Evolutionary conservation across 2,113 vertebrate species (phyloP).

Genomic region (Amblyornis subalaris): DNA sequence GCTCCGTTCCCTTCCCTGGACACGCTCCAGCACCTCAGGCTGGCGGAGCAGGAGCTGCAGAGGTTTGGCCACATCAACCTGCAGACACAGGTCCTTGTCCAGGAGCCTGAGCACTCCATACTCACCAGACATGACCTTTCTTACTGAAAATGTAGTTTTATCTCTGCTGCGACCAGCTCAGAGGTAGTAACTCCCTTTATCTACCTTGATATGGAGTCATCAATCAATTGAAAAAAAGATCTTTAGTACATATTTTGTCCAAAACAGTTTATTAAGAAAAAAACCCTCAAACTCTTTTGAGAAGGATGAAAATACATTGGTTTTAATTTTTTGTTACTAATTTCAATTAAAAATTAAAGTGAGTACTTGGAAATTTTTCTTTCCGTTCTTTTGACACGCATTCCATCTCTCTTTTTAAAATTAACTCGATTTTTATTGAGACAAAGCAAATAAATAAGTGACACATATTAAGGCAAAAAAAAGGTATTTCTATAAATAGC

Average conservation of each 20-base stretch:
- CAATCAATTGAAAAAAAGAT: neutral
- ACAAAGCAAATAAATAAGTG: conserved; percentile 40
- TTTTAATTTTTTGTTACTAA: neutral
- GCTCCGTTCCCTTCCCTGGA: neutral
- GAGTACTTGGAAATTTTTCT: neutral
- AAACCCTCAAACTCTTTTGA: accelerated
- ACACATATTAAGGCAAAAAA: neutral
- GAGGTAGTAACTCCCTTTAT: accelerated
- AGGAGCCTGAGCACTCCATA: neutral
- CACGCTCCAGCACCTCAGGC: accelerated
- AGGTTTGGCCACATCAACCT: neutral
- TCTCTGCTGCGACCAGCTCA: neutral
- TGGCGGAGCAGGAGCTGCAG: neutral
- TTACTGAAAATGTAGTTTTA: neutral
- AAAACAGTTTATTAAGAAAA: neutral
- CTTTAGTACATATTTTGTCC: neutral
- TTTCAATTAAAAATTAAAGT: neutral
- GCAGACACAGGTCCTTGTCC: neutral
- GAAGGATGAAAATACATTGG: neutral
- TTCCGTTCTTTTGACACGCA: neutral
- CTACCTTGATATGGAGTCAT: neutral
- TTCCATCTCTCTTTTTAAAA: neutral
- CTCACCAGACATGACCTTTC: accelerated
- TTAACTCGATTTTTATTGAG: neutral
- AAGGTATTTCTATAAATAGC: conserved; percentile 39